Conservation (phyloP, 1,140 invertebrate genomes). For the Anastatus disparis region DNA sequence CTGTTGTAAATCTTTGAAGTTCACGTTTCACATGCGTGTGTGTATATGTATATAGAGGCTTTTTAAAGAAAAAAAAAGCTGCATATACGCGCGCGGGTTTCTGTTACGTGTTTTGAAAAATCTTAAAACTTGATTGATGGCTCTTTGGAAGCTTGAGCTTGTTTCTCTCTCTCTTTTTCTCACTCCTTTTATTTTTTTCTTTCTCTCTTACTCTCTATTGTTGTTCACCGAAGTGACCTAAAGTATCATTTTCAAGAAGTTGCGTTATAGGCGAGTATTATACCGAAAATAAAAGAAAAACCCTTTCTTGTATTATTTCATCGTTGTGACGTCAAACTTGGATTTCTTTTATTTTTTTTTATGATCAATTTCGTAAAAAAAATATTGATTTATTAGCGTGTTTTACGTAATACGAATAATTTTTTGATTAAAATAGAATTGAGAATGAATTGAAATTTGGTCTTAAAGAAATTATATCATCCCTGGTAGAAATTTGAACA, state of each 20-base stretch:
- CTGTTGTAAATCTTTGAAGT: conserved; percentile 28
- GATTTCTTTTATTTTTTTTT: no score
- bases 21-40: conserved; percentile 26
- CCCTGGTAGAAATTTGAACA: no score
- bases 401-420: no score
- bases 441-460: no score
- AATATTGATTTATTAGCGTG: no score
- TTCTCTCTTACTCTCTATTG: conserved; percentile 2
- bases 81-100: neutral
- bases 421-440: no score
- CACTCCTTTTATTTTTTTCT: neutral
- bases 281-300: no score
- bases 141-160: neutral
- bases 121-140: conserved; percentile 26
- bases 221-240: neutral
- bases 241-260: conserved; percentile 23
- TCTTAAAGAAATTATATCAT: no score
- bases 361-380: no score
- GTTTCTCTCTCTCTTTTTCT: neutral
- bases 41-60: neutral
- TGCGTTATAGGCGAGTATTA: no score
- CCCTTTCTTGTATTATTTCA: no score
- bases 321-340: no score
- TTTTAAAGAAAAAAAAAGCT: neutral
- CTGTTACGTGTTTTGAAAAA: conserved; percentile 37